Percentiles rank a stretch among this genome's conserved stretches.
These are phyloP conservation scores for Peromyscus polionotus DNA, from an alignment of 2,113 vertebrate species.

Conservation along the genomic window DNA sequence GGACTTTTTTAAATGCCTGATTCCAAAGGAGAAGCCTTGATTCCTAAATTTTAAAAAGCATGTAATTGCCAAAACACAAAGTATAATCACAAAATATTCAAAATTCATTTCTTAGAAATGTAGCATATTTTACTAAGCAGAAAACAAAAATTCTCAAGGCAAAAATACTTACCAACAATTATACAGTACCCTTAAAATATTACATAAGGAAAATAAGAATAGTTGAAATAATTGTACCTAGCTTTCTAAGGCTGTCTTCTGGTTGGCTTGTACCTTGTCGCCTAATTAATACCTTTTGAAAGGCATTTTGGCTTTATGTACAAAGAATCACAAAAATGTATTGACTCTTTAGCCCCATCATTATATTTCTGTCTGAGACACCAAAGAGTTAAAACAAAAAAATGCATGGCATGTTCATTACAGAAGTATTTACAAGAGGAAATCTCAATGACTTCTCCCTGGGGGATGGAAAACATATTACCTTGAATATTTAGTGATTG, in stretches of 20 bases:
- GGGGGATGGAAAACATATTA: background rate
- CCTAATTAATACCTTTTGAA: background rate
- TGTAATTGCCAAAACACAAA: slow-evolving; percentile 29
- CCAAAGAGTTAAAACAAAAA: background rate
- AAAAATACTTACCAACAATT: slow-evolving; percentile 42
- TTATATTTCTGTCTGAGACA: slow-evolving; percentile 23
- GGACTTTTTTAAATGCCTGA: slow-evolving; percentile 16
- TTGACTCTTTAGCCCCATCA: slow-evolving; percentile 6
- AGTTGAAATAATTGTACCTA: background rate
- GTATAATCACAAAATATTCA: slow-evolving; percentile 14
- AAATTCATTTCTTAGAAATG: slow-evolving; percentile 1
- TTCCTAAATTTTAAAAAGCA: slow-evolving; percentile 28
- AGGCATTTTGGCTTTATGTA: background rate
- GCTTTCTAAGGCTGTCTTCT: background rate
- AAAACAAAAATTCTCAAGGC: slow-evolving; percentile 38
- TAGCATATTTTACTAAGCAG: slow-evolving; percentile 24
- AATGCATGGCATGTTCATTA: background rate
- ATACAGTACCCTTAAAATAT: slow-evolving; percentile 29
- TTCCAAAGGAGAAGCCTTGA: slow-evolving; percentile 32
- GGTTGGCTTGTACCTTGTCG: background rate
- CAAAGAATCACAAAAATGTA: slow-evolving; percentile 48
- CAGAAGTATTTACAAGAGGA: background rate
- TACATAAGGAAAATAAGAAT: slow-evolving; percentile 57
- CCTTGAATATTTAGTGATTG: slow-evolving; percentile 36
- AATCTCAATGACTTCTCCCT: background rate